phyloP scores from a whole-genome alignment of 2,113 vertebrate species.

The Coturnix japonica region DNA sequence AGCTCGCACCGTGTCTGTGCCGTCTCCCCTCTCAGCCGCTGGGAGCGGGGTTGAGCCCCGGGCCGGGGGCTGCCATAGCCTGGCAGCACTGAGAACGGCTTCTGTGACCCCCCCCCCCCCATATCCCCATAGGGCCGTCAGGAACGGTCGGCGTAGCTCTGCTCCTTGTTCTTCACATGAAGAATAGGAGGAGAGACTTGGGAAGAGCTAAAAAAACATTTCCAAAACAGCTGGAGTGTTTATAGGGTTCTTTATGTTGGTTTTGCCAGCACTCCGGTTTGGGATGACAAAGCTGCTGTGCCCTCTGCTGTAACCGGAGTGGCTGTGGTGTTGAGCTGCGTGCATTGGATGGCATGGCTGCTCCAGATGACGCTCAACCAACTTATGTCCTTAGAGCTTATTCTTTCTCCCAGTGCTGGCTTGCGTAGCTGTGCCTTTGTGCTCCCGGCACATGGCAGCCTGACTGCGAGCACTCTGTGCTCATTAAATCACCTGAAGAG shows the following conservation, averaged over 20 bases:
- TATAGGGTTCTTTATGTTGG: not conserved
- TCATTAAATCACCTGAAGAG: not conserved
- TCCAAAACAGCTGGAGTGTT: fast-evolving
- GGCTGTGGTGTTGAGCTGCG: not conserved
- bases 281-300: not conserved
- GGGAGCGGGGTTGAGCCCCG: too few relatives aligned
- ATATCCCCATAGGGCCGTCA: too few relatives aligned
- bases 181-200: not conserved
- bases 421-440: fast-evolving
- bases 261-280: not conserved
- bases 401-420: not conserved
- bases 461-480: not conserved
- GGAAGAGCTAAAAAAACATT: not conserved
- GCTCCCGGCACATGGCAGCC: fast-evolving
- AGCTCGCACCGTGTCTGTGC: fast-evolving
- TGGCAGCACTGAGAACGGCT: not conserved
- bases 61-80: not conserved
- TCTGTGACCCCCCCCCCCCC: too few relatives aligned
- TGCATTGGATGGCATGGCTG: fast-evolving
- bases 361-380: not conserved
- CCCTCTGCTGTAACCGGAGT: not conserved
- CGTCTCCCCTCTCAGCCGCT: too few relatives aligned
- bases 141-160: too few relatives aligned
- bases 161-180: not conserved
- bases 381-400: fast-evolving